Evolutionary conservation across 1,140 invertebrate genomes (phyloP).

Genomic region (Panonychus citri): DNA sequence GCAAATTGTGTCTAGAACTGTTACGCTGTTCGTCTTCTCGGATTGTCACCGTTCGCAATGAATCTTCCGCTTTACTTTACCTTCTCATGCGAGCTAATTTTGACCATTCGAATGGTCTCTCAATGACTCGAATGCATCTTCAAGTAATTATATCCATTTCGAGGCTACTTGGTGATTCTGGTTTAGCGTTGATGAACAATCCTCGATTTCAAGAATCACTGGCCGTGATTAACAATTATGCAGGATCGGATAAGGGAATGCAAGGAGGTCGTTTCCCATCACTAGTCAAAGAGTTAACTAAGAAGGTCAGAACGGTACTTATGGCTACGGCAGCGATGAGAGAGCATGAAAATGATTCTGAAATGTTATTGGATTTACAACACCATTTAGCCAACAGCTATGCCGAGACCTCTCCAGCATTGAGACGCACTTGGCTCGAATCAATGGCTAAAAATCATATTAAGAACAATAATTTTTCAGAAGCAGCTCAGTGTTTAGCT

Average conservation of each 20-base stretch:
- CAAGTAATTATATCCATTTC: constrained; percentile 77
- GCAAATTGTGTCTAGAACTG: constrained; percentile 56
- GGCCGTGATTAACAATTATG: constrained; percentile 74
- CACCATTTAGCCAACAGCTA: constrained; percentile 81
- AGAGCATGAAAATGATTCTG: constrained; percentile 63
- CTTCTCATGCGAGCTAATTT: constrained; percentile 78
- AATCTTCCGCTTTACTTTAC: constrained; percentile 70
- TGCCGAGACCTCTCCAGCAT: constrained; percentile 59
- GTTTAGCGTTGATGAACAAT: constrained; percentile 55
- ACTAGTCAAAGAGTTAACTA: constrained; percentile 75
- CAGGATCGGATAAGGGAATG: constrained; percentile 74
- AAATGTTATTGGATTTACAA: constrained; percentile 72
- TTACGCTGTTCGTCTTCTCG: constrained; percentile 55
- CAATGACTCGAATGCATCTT: constrained; percentile 58
- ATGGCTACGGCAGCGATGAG: constrained; percentile 80
- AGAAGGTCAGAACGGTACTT: constrained; percentile 67
- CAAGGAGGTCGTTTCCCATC: constrained; percentile 55
- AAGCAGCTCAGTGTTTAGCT: constrained; percentile 63
- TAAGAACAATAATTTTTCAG: constrained; percentile 50
- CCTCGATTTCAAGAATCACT: constrained; percentile 70
- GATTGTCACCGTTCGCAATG: constrained; percentile 49
- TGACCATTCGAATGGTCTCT: constrained; percentile 55
- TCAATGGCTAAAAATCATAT: constrained; percentile 61
- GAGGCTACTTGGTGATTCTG: constrained; percentile 50
- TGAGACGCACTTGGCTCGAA: constrained; percentile 76